Conservation (phyloP, 1,140 invertebrate species). For the Drosophila willistoni region DNA sequence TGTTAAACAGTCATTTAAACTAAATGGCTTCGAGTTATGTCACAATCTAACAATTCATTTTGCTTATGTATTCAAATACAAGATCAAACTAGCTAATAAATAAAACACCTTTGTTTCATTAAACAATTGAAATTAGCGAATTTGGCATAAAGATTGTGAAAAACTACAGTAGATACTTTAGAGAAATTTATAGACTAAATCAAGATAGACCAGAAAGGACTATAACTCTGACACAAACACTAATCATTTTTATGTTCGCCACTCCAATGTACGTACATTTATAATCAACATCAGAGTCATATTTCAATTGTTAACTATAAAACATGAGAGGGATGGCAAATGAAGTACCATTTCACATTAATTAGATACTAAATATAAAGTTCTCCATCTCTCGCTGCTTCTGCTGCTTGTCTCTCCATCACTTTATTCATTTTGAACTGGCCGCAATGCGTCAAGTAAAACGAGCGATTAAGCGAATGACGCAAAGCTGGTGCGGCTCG, state of each 20-base stretch:
- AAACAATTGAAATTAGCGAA: too few relatives aligned
- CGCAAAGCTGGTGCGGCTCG: slow-evolving; percentile 53
- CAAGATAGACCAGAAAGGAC: too few relatives aligned
- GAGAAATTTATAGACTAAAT: too few relatives aligned
- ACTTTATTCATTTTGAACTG: slow-evolving; percentile 22
- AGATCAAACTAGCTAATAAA: too few relatives aligned
- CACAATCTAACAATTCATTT: too few relatives aligned
- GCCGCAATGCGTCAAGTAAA: slow-evolving; percentile 53
- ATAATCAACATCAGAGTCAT: slow-evolving; percentile 7
- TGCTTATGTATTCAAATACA: too few relatives aligned
- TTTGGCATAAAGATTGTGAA: too few relatives aligned
- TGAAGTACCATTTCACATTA: slow-evolving; percentile 53
- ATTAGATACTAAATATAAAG: slow-evolving; percentile 55
- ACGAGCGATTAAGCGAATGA: slow-evolving; percentile 73
- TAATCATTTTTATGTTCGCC: slow-evolving; percentile 1
- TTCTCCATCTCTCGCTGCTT: slow-evolving; percentile 3
- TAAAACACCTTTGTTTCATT: too few relatives aligned
- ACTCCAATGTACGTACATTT: neutral
- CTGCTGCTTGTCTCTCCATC: slow-evolving; percentile 17
- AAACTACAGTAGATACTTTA: too few relatives aligned
- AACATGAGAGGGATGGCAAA: slow-evolving; percentile 40
- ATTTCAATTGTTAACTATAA: slow-evolving; percentile 24
- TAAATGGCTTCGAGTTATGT: too few relatives aligned
- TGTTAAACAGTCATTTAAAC: too few relatives aligned
- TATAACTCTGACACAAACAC: neutral